A percentile compares a stretch with the other conserved stretches of the same genome.
Conservation (phyloP, 2,888 invertebrate genomes). For the Pandemis heparana region DNA sequence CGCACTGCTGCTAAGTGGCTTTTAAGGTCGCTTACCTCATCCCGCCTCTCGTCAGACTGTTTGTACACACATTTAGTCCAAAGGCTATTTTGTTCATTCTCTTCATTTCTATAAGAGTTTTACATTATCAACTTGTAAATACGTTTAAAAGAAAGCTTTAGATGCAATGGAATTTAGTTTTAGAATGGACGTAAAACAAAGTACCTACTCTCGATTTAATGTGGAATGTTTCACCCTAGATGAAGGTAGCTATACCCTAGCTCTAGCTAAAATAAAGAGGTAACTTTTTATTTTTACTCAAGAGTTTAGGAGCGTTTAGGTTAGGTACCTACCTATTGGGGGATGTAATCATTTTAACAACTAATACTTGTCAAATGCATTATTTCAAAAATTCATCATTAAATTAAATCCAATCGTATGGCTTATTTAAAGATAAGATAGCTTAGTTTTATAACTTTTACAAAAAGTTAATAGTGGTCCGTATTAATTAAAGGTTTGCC, state of each 20-base stretch:
- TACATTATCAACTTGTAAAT: neutral
- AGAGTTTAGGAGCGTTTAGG: no score
- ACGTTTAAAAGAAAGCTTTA: slow-evolving; percentile 23
- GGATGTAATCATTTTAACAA: no score
- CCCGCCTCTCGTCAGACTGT: slow-evolving; percentile 65
- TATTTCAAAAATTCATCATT: no score
- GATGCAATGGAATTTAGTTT: slow-evolving; percentile 20
- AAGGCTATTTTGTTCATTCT: slow-evolving; percentile 65
- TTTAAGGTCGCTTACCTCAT: slow-evolving; percentile 84
- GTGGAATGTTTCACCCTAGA: neutral
- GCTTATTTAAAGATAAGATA: no score
- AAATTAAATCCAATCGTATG: no score
- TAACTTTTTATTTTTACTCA: no score
- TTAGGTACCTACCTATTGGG: no score
- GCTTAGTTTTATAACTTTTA: no score
- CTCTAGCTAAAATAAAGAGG: neutral
- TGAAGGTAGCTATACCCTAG: neutral
- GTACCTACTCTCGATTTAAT: neutral
- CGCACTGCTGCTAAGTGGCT: slow-evolving; percentile 78
- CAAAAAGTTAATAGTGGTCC: no score
- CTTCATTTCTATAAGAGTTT: slow-evolving; percentile 49
- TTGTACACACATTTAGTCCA: slow-evolving; percentile 68
- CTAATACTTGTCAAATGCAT: no score
- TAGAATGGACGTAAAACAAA: neutral
- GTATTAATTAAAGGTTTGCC: no score